Percentiles rank a stretch among this genome's conserved stretches.
These are phyloP conservation scores for Adoxophyes honmai DNA, from an alignment of 1,140 invertebrate genomes.

Conservation along the genomic window DNA sequence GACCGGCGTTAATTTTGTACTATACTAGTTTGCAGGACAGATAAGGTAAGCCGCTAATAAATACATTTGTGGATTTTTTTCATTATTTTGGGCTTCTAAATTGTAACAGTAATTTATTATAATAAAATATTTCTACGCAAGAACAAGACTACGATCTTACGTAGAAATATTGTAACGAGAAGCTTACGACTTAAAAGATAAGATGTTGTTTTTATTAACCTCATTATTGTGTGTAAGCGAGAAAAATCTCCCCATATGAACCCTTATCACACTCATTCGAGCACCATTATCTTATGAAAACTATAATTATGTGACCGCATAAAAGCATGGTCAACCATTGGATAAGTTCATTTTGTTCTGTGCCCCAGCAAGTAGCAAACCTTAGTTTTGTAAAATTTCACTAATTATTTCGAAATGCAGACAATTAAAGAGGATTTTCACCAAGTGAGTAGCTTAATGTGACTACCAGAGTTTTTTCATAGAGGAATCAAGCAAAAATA, in stretches of 20 bases:
- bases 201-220: not conserved
- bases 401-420: constrained; percentile 10
- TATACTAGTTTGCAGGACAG: no score
- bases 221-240: not conserved
- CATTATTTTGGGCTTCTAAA: no score
- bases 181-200: no score
- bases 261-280: not conserved
- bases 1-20: no score
- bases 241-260: no score
- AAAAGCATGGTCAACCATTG: constrained; percentile 7
- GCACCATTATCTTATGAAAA: constrained; percentile 7
- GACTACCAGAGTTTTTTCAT: no score
- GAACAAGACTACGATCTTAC: no score
- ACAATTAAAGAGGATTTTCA: constrained; percentile 7
- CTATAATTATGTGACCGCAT: not conserved
- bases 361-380: not conserved
- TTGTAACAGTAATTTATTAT: no score
- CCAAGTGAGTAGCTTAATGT: not conserved
- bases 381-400: not conserved
- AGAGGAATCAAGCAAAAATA: not conserved
- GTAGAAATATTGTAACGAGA: no score
- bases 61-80: no score
- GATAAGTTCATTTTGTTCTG: not conserved
- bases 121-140: no score
- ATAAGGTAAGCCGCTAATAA: no score